Evolutionary conservation across 2,888 invertebrate species (phyloP).

Genomic region (Leucophenga maculata): DNA sequence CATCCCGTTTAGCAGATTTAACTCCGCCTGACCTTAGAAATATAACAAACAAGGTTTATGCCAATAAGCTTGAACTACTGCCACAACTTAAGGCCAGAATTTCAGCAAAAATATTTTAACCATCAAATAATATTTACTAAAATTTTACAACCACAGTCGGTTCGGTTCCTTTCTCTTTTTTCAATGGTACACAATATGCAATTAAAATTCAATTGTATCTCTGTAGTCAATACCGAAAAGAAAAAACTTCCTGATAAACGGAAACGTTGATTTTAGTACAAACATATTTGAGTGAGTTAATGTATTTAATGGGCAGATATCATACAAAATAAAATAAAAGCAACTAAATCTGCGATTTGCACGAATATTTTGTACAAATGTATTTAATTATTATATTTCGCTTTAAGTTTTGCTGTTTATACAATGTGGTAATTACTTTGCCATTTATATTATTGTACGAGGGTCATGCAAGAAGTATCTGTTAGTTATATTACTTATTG

Average conservation of each 20-base stretch:
- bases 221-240: neutral
- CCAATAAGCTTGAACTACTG: too few relatives aligned
- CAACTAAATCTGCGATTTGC: neutral
- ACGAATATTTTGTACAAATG: slow-evolving; percentile 3
- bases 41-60: too few relatives aligned
- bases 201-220: slow-evolving; percentile 13
- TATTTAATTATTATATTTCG: slow-evolving; percentile 19
- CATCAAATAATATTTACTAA: too few relatives aligned
- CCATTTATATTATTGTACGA: neutral
- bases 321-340: slow-evolving; percentile 5
- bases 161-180: too few relatives aligned
- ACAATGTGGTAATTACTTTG: slow-evolving; percentile 3
- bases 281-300: neutral
- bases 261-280: neutral
- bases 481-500: too few relatives aligned
- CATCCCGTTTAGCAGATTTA: too few relatives aligned
- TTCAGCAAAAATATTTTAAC: too few relatives aligned
- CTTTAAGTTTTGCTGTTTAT: neutral
- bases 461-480: too few relatives aligned
- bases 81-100: too few relatives aligned
- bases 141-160: too few relatives aligned
- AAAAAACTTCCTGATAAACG: slow-evolving; percentile 18
- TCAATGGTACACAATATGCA: neutral
- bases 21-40: too few relatives aligned
- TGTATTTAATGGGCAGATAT: slow-evolving; percentile 1